Conservation (phyloP, 2,797 vertebrate species). For the Corythornis leucogaster region DNA sequence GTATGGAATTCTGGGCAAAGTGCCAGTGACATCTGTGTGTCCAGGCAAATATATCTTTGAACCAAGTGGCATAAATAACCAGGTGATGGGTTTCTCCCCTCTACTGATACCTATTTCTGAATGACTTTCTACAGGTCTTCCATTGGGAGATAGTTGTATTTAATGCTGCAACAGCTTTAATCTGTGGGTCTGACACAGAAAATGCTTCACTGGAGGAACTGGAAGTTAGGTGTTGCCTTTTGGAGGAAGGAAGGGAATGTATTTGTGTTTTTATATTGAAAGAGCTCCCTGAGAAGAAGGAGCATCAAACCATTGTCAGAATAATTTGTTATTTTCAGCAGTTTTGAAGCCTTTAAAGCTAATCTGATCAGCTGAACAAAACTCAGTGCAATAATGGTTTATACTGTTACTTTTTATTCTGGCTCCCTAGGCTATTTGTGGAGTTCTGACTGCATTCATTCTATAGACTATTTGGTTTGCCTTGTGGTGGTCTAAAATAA, state of each 20-base stretch:
- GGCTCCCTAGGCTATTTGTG: not conserved
- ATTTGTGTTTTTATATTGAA: not conserved
- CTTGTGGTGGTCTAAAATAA: not conserved
- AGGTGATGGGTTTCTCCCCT: conserved; percentile 41
- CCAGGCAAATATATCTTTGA: conserved; percentile 81
- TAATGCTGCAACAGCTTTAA: not conserved
- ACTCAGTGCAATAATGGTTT: not conserved
- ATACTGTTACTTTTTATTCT: not conserved
- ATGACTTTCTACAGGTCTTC: not conserved
- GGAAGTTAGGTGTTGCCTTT: not conserved
- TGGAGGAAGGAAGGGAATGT: not conserved
- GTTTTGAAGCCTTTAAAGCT: not conserved
- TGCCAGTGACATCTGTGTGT: conserved; percentile 84
- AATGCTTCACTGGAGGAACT: not conserved
- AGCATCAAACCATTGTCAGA: not conserved
- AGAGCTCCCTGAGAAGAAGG: not conserved
- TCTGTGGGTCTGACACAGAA: not conserved
- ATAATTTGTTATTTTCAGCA: not conserved
- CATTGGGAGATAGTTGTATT: not conserved
- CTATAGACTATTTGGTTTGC: not conserved
- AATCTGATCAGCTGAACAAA: not conserved
- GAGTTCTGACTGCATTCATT: not conserved
- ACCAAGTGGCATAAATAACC: conserved; percentile 57
- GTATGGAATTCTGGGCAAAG: conserved; percentile 84
- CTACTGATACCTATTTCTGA: not conserved